phyloP scores from a whole-genome alignment of 2,888 invertebrate genomes.

The Drosophila formosana region DNA sequence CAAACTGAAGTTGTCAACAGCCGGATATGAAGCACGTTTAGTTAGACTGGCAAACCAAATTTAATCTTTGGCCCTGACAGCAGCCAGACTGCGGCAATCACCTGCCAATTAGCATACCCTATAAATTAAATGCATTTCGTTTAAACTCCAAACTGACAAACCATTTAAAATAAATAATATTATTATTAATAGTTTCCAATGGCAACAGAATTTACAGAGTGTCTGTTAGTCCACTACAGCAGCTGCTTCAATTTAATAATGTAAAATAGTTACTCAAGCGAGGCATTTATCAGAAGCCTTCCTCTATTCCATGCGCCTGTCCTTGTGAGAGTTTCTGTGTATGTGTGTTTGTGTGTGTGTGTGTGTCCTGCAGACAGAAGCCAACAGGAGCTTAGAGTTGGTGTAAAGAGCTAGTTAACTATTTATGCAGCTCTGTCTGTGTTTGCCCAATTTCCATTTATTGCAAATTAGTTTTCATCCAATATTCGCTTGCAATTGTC shows the following conservation, averaged over 20 bases:
- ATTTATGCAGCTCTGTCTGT: slow-evolving; percentile 51
- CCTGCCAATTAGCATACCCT: slow-evolving; percentile 3
- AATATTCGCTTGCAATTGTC: slow-evolving; percentile 31
- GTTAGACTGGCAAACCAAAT: slow-evolving; percentile 7
- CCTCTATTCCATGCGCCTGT: slow-evolving; percentile 15
- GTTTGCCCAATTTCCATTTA: slow-evolving; percentile 43
- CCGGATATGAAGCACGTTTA: slow-evolving; percentile 52
- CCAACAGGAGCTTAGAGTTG: slow-evolving; percentile 27
- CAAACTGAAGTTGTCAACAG: slow-evolving; percentile 28
- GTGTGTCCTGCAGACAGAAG: background rate
- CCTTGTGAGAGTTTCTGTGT: slow-evolving; percentile 6
- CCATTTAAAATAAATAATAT: background rate
- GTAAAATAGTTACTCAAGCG: slow-evolving; percentile 32
- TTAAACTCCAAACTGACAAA: background rate
- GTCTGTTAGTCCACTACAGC: background rate
- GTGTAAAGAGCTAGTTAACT: slow-evolving; percentile 57
- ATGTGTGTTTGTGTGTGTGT: slow-evolving; percentile 6
- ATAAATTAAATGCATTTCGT: background rate
- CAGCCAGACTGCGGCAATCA: background rate
- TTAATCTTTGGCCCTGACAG: slow-evolving; percentile 19
- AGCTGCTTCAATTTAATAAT: background rate
- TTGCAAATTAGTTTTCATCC: slow-evolving; percentile 60
- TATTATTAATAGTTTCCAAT: background rate
- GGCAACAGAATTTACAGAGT: slow-evolving; percentile 1
- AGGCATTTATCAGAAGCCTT: slow-evolving; percentile 37